Base-by-base conservation (phyloP, 2,797 vertebrate genomes). In the Parotocinclus haroldoi region DNA sequence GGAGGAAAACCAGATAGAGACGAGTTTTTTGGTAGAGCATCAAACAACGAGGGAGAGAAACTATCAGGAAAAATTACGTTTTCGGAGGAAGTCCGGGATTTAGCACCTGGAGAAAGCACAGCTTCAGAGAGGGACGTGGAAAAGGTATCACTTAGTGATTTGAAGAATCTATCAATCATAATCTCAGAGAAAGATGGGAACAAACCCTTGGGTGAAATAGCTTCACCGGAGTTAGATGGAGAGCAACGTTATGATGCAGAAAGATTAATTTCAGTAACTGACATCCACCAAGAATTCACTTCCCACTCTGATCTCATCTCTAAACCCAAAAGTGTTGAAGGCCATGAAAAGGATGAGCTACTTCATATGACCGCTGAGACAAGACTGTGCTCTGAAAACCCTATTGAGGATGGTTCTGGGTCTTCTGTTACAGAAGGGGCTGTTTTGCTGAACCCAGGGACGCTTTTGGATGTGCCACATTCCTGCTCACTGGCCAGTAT, bases 221-320 rank as follows among this genome's bases (percentile, higher is more conserved):
- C 61, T n/a, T 53, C 50, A 61, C 63, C 72, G 57, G 51, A 78
- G 12, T 58, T 19, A 50, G 50, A 71, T 51, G 67, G 73, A 69
- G 76, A 70, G 38, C 58, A 56, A 67, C 76, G 53, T 63, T 78
- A 73, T 71, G 73, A 72, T 76, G 63, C 77, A 71, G 79, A 62
- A 67, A 45, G 0, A 2, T 72, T 80, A 67, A 63, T 65, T 68
- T 75, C 81, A 14, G 63, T 61, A 39, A 76, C 61, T 14, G 36
- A 62, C 49, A 66, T 67, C 67, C 67, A 63, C 1, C 7, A 70
- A 63, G 68, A 83, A 67, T 69, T 67, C 72, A 78, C 54, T 58
- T 74, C 64, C 18, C 14, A 51, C 48, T 66, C 64, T 71, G 66
- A 69, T 38, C 44, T 71, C 52, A 67, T 53, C 18, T 37, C 59